Conservation (phyloP, 2,888 invertebrate species). For the Priocnemis perturbator region DNA sequence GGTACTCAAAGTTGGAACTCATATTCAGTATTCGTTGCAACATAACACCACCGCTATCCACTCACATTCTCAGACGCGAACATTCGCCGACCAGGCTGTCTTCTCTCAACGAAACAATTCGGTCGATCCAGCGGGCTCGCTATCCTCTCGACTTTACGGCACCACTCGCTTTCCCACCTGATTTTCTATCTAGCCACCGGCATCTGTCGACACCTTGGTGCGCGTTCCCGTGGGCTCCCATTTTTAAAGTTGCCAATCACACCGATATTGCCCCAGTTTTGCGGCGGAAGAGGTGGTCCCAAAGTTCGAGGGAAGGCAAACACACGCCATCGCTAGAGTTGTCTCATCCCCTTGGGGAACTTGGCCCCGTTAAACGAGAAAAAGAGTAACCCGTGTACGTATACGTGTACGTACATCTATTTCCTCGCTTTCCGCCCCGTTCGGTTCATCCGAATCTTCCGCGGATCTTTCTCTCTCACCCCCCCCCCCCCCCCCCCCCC, state of each 20-base stretch:
- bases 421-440: slow-evolving; percentile 13
- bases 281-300: slow-evolving; percentile 30
- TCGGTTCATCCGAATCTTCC: slow-evolving; percentile 29
- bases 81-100: too few species aligned
- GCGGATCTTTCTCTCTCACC: neutral
- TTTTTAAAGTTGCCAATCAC: slow-evolving; percentile 57
- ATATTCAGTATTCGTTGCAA: too few species aligned
- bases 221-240: slow-evolving; percentile 31
- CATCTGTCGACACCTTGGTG: slow-evolving; percentile 6
- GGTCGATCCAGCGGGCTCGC: too few species aligned
- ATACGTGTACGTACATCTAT: slow-evolving; percentile 19
- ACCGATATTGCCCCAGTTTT: slow-evolving; percentile 52
- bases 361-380: slow-evolving; percentile 31
- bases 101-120: too few species aligned
- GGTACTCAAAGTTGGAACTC: too few species aligned
- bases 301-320: slow-evolving; percentile 44
- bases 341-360: slow-evolving; percentile 31
- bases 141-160: too few species aligned
- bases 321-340: slow-evolving; percentile 36
- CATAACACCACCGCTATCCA: too few species aligned
- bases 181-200: slow-evolving; percentile 14
- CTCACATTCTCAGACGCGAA: too few species aligned
- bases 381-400: slow-evolving; percentile 11
- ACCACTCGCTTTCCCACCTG: neutral
- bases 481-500: neutral